Conservation (phyloP, 2,797 vertebrate species). For the Alosa sapidissima region DNA sequence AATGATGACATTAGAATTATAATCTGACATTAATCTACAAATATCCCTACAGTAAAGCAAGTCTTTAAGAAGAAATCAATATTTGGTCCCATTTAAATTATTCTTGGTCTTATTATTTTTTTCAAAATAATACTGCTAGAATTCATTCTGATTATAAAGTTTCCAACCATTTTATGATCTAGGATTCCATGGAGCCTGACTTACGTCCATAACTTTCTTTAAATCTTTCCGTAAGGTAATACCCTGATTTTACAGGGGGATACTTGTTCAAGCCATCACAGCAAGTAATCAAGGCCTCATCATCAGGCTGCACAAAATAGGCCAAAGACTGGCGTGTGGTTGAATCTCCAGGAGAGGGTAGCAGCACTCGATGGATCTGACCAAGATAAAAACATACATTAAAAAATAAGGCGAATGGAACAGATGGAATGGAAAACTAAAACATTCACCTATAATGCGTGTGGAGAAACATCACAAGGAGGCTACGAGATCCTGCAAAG, state of each 20-base stretch:
- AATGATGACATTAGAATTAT: no score
- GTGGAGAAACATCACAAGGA: neutral
- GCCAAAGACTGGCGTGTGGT: constrained; percentile 67
- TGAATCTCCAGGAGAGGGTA: constrained; percentile 62
- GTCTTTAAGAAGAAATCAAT: no score
- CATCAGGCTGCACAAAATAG: constrained; percentile 72
- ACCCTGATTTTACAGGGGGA: constrained; percentile 58
- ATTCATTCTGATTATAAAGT: neutral
- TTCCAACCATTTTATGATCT: neutral
- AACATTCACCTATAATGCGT: neutral
- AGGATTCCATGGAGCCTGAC: neutral
- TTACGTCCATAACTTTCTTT: constrained; percentile 44
- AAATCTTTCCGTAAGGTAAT: constrained; percentile 60
- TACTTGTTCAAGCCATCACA: constrained; percentile 72
- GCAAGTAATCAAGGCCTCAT: constrained; percentile 65
- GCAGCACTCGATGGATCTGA: constrained; percentile 71
- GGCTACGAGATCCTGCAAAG: neutral
- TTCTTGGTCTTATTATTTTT: neutral
- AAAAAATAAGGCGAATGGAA: neutral
- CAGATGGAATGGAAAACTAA: neutral
- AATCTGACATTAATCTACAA: no score
- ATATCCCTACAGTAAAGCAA: no score
- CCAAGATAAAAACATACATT: neutral
- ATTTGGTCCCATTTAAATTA: neutral
- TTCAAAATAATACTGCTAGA: neutral